Evolutionary conservation across 2,113 vertebrate genomes (phyloP).

Genomic region (Notothenia rossii): DNA sequence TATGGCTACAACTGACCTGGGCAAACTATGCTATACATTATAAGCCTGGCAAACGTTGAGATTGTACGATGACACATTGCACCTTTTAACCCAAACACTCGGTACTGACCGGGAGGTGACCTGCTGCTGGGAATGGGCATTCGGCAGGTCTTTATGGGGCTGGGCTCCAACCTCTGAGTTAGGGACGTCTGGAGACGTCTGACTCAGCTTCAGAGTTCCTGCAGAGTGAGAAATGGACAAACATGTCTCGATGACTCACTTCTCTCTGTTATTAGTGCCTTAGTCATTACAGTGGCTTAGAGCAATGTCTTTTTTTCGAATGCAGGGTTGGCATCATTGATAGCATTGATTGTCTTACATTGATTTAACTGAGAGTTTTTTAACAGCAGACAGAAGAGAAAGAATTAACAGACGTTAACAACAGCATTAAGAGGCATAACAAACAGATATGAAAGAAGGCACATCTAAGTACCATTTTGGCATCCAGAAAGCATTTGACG

Average conservation of each 20-base stretch:
- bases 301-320: constrained; percentile 1
- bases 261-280: neutral
- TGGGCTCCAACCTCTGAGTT: constrained; percentile 78
- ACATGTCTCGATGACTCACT: constrained; percentile 16
- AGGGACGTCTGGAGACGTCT: constrained; percentile 91
- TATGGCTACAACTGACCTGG: too few relatives aligned
- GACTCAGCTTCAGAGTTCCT: constrained; percentile 90
- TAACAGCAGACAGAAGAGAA: constrained; percentile 14
- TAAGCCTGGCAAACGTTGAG: too few relatives aligned
- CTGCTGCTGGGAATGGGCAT: constrained; percentile 91
- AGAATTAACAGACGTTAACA: constrained; percentile 37
- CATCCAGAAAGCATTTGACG: constrained; percentile 43
- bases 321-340: constrained; percentile 27
- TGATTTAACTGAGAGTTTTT: constrained; percentile 55
- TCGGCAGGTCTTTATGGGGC: constrained; percentile 86
- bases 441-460: constrained; percentile 2
- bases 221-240: neutral
- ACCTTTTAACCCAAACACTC: neutral
- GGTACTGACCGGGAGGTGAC: constrained; percentile 84
- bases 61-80: neutral
- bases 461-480: constrained; percentile 5
- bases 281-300: neutral
- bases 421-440: constrained; percentile 8
- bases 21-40: too few relatives aligned
- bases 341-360: constrained; percentile 55